Conservation (phyloP, 1,140 invertebrate genomes). For the Ctenoplectra terminalis region DNA sequence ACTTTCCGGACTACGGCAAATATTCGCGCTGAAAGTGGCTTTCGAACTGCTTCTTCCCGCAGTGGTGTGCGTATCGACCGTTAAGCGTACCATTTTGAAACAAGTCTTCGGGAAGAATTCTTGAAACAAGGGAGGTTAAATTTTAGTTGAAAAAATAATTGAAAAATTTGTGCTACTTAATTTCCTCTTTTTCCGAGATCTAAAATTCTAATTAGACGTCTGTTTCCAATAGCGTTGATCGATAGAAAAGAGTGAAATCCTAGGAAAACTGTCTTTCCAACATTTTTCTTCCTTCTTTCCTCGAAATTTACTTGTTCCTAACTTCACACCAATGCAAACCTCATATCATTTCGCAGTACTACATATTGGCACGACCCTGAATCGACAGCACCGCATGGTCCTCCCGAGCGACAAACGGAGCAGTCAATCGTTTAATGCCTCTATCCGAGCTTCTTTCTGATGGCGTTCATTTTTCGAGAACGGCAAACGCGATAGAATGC, state of each 20-base stretch:
- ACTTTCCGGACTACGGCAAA: conserved; percentile 14
- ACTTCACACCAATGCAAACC: background rate
- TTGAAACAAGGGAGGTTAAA: background rate
- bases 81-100: background rate
- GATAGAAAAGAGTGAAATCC: too few relatives aligned
- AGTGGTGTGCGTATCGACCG: background rate
- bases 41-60: background rate
- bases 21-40: conserved; percentile 17
- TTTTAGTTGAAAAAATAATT: background rate
- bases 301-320: background rate
- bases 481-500: conserved; percentile 55
- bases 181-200: too few relatives aligned
- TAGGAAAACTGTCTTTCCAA: too few relatives aligned
- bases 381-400: background rate
- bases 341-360: background rate
- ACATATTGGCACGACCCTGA: background rate
- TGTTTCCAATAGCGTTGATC: too few relatives aligned
- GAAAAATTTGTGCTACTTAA: too few relatives aligned
- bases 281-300: too few relatives aligned
- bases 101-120: too few relatives aligned
- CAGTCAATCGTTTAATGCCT: conserved; percentile 19
- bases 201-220: too few relatives aligned
- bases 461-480: conserved; percentile 46
- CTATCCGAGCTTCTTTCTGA: conserved; percentile 7
- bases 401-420: background rate